Conservation (phyloP, 2,888 invertebrate genomes). For the Allolobophora icterica region DNA sequence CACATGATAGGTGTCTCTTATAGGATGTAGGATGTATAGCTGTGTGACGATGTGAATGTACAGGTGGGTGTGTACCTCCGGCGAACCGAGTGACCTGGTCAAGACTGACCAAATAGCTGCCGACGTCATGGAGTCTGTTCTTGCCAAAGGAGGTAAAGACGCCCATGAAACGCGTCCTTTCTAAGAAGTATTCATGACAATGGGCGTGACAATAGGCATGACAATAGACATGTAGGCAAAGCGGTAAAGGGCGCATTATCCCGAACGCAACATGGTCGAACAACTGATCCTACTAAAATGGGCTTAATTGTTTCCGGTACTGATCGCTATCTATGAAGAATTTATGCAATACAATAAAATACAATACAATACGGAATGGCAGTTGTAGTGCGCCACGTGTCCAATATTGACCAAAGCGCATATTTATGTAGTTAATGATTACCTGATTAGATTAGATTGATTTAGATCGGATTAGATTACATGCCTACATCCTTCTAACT, state of each 20-base stretch:
- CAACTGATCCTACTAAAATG: not conserved
- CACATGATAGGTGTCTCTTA: not conserved
- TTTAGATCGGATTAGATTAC: not conserved
- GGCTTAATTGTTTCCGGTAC: not conserved
- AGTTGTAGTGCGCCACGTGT: not conserved
- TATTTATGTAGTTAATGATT: not conserved
- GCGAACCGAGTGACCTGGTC: slow-evolving; percentile 67
- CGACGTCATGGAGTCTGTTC: slow-evolving; percentile 66
- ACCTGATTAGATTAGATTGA: not conserved
- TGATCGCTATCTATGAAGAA: not conserved
- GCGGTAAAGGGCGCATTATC: not conserved
- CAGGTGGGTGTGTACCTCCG: slow-evolving; percentile 72
- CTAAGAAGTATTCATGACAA: not conserved
- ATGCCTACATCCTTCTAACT: not conserved
- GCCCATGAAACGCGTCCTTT: not conserved
- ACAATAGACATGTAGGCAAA: not conserved
- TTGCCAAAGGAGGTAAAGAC: slow-evolving; percentile 55
- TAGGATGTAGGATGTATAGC: not conserved
- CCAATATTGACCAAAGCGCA: not conserved
- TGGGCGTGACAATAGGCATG: too few species aligned
- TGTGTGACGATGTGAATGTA: not conserved
- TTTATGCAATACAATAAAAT: not conserved
- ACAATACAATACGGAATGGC: not conserved
- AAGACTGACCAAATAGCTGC: slow-evolving; percentile 70
- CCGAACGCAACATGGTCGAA: not conserved